A percentile compares a stretch with the other conserved stretches of the same genome.
phyloP scores from a whole-genome alignment of 2,113 vertebrate species.

The Trichomycterus rosablanca region DNA sequence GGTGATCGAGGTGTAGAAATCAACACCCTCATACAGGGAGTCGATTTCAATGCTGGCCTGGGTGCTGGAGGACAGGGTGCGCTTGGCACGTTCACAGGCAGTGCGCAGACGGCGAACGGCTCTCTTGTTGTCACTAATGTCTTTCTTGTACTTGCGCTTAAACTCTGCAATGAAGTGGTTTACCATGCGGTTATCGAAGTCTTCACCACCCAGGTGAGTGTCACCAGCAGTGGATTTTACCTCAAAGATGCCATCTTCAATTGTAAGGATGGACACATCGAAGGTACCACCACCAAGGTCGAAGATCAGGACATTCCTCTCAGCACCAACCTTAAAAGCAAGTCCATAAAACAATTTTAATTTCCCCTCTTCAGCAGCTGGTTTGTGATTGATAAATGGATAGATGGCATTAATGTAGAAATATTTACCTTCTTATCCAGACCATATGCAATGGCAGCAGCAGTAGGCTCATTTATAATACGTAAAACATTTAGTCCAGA shows the following conservation, averaged over 20 bases:
- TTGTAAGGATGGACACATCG: constrained; percentile 75
- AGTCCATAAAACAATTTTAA: not conserved
- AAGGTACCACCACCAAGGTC: constrained; percentile 93
- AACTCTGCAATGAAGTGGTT: constrained; percentile 73
- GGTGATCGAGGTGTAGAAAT: constrained; percentile 96
- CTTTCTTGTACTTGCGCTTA: constrained; percentile 75
- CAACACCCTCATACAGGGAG: constrained; percentile 87
- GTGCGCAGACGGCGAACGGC: constrained; percentile 73
- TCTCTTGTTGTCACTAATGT: constrained; percentile 75
- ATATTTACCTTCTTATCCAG: constrained; percentile 68
- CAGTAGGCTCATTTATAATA: constrained; percentile 75
- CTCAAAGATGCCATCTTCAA: constrained; percentile 71
- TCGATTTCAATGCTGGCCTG: constrained; percentile 79
- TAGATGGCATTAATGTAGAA: not conserved
- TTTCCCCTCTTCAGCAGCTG: not conserved
- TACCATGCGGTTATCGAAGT: constrained; percentile 75
- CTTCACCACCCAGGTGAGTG: constrained; percentile 71
- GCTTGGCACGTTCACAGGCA: constrained; percentile 72
- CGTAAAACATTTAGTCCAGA: constrained; percentile 72
- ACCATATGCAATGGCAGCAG: constrained; percentile 73
- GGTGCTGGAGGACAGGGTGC: constrained; percentile 75
- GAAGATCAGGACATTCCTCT: constrained; percentile 90
- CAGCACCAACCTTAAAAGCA: constrained; percentile 68
- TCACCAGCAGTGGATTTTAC: constrained; percentile 74
- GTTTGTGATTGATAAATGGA: not conserved